Base-by-base conservation (phyloP, 2,888 invertebrate species). In the Rambutsinella grinnellia region DNA sequence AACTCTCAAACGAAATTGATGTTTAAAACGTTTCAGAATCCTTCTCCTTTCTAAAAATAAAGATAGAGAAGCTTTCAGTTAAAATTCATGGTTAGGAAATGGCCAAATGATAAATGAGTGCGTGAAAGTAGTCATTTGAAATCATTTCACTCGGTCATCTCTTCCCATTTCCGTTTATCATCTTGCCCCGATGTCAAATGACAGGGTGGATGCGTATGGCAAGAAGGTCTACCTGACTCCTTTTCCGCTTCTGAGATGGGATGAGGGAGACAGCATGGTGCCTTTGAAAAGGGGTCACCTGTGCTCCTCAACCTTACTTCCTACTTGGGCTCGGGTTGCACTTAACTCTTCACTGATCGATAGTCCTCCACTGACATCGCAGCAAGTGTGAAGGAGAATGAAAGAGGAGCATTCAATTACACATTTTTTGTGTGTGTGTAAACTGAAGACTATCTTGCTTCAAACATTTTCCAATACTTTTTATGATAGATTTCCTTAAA, bases 291-390 rank as follows among this genome's bases (percentile, higher is more conserved):
- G 61, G 79, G 81, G 81, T 81, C 80, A 81, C 79, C 80, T 68
- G 60, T 70, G 67, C 57, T 76, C 79, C 77, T 79, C 79, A 81
- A 74, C 77, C 72, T 72, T 72, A 81, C 79, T 81, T 81, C 81
- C 81, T 80, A 74, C 72, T 77, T 74, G 66, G 61, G 68, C 67
- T 75, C 51, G 26, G 13, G 36, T 76, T 76, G 61, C 71, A 71
- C 61, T 67, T 46, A 46, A 62, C 13, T n/a, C n/a, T n/a, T n/a
- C n/a, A n/a, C n/a, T n/a, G n/a, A n/a, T n/a, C n/a, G n/a, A n/a
- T n/a, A n/a, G n/a, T n/a, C n/a, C n/a, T n/a, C n/a, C n/a, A n/a
- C n/a, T n/a, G n/a, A 6, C 28, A 8, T 19, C 13, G 3, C 51
- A 10, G n/a, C 27, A 27, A 6, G 15, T 53, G 24, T 8, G 36